Base-by-base conservation (phyloP, 2,113 vertebrate genomes). In the Chitala chitala region DNA sequence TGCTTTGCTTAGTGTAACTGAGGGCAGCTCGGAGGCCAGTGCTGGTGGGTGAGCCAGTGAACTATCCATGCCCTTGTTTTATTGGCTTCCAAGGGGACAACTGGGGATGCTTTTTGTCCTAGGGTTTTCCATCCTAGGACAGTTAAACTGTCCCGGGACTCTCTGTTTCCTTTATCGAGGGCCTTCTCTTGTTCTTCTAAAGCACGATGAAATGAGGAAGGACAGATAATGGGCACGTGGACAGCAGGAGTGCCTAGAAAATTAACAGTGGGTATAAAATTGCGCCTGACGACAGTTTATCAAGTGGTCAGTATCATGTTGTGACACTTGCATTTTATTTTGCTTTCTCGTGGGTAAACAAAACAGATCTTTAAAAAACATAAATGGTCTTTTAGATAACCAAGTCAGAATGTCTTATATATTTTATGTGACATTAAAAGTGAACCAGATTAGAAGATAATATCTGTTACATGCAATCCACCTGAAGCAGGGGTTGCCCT, bases 251-350 rank as follows among this genome's bases (percentile, higher is more conserved):
- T 24, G 31, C 53, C 70, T 12, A 44, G 38, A 38, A 40, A 72
- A 13, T 58, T 72, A 72, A 56, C 38, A 72, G 70, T 56, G 70
- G 33, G 36, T 71, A 53, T 58, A 59, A 72, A 72, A 55, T 31
- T 56, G 7, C 15, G 53, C 40, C 33, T 22, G 22, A 72, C 33
- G 42, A 40, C 10, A n/a, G 10, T 38, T 12, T 53, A 36, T 55
- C 69, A 71, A 71, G 12, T 31, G 61, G 61, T 65, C 61, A 72
- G 38, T 44, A 36, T 31, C 42, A 9, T n/a, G 33, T 31, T 38
- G 69, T 71, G 69, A 54, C 51, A 8, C 40, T 54, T 24, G 20
- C 10, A 12, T 26, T 44, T 56, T 31, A n/a, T 42, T 72, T 58
- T 48, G 51, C 40, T 46, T 56, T 46, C 33, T 36, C 33, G 10